Evolutionary conservation across 2,797 vertebrate species (phyloP), one percentile per base, ranked within the genome.

Genomic region (Chelon labrosus): DNA sequence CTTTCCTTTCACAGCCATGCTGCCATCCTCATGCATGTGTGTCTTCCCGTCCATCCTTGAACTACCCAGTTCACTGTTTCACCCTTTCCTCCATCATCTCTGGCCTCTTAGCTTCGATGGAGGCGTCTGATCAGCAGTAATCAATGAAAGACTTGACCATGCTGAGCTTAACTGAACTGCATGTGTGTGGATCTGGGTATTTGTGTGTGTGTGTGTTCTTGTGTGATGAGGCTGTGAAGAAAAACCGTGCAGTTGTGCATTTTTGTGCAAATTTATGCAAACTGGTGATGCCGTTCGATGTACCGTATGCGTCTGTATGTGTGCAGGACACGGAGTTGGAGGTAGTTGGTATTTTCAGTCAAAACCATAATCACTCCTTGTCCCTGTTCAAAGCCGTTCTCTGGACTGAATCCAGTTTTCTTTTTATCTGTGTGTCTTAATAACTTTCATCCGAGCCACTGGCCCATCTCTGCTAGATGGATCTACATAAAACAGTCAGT

Each of bases 311-410:
- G 19, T 27, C 19, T 56, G n/a, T 44, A 54, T 11, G 66, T 7
- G 39, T 37, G 60, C 22, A 57, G 20, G 46, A 52, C 25, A 17
- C 22, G 22, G 38, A 59, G 53, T 52, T 70, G 65, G 59, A 61
- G 53, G 73, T 60, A 60, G 75, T 90, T 75, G 75, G 75, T 84
- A 70, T 58, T 70, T 66, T 70, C 62, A 79, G 85, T 93, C 89
- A 71, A 88, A 91, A 75, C 70, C 70, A 55, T 79, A 88, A 92
- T 92, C 83, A 86, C 84, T 85, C 67, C 70, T 63, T 82, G 73
- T 77, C 83, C 74, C 74, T 6, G 67, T 60, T 72, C 20, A 55
- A 66, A 69, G 74, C 69, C 39, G 67, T 77, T 17, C 73, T 80
- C 47, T 19, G 53, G 78, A 70, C 79, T 49, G 47, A 80, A 75